These are phyloP conservation scores for Zoanthus sociatus DNA, from an alignment of 92 coral and sea anemone species.

Conservation along the genomic window DNA sequence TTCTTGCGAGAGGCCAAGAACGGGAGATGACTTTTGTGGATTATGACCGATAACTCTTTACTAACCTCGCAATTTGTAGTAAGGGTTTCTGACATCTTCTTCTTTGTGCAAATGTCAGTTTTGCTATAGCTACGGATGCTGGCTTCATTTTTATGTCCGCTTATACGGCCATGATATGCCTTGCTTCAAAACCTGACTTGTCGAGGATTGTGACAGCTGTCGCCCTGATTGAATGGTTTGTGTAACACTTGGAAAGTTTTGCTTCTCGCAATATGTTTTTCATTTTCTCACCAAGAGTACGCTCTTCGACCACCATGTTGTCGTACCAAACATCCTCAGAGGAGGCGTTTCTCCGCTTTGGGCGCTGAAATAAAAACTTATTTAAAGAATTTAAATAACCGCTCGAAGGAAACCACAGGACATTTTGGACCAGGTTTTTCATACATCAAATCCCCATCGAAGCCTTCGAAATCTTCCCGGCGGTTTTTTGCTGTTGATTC, in stretches of 20 bases:
- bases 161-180: conserved; percentile 39
- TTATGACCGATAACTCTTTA: conserved; percentile 37
- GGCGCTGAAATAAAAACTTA: too few species aligned
- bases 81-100: conserved; percentile 47
- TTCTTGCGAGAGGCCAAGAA: conserved; percentile 57
- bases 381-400: too few species aligned
- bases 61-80: conserved; percentile 37
- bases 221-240: conserved; percentile 58
- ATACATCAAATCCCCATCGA: too few species aligned
- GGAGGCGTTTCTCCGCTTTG: too few species aligned
- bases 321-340: too few species aligned
- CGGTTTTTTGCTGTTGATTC: too few species aligned
- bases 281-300: too few species aligned
- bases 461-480: too few species aligned
- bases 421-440: too few species aligned
- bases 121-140: conserved; percentile 55
- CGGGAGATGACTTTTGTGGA: conserved; percentile 52
- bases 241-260: conserved; percentile 51
- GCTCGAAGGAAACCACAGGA: too few species aligned
- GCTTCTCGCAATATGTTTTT: not conserved
- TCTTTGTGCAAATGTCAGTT: conserved; percentile 37
- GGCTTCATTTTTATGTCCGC: conserved; percentile 46
- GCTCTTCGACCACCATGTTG: too few species aligned
- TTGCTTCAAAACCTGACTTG: conserved; percentile 54
- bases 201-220: conserved; percentile 51